Base-by-base conservation (phyloP, 2,888 invertebrate genomes). In the Xanthostigma xanthostigma region DNA sequence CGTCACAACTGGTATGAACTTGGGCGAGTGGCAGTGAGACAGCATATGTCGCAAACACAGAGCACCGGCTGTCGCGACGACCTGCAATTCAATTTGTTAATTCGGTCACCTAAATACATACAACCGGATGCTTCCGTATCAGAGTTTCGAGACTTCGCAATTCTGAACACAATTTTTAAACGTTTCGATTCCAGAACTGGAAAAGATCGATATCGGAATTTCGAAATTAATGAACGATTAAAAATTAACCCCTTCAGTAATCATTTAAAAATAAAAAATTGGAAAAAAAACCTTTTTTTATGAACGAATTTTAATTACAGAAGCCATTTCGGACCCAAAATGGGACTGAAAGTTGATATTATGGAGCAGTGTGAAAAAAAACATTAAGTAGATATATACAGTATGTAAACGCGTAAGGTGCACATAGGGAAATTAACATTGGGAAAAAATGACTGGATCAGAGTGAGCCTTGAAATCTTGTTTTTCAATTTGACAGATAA, bases 41-140 rank as follows among this genome's bases (percentile, higher is more conserved):
- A 96, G 84, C 46, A 96, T 86, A 70, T 92, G 94, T 45, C 85
- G 81, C 37, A 95, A 79, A 54, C 90, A 83, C 48, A 93, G 80
- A 2, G 81, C 76, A 45, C 91, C 93, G 1, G 93, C 85, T 0
- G 92, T 85, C 8, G 95, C 85, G 65, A 96, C 88, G 53, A 92
- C 79, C 84, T 85, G 65, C 46, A 65, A 58, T 46, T 53, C 45
- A 27, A 27, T 6, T 27, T 27, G 6, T 27, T 27, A 6, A 17
- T 17, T 17, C n/a, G 64, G 63, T 38, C 14, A 41, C 10, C 45
- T 12, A 14, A 11, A 44, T 10, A 17, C 12, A 45, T 8, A 27
- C 27, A 27, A 27, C 27, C 5, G 6, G n/a, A n/a, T n/a, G 27
- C 27, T 27, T 49, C 14, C 35, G 17, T 46, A 47, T 17, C 17